Conservation (phyloP, 1,140 invertebrate species). For the Anastrepha ludens region DNA sequence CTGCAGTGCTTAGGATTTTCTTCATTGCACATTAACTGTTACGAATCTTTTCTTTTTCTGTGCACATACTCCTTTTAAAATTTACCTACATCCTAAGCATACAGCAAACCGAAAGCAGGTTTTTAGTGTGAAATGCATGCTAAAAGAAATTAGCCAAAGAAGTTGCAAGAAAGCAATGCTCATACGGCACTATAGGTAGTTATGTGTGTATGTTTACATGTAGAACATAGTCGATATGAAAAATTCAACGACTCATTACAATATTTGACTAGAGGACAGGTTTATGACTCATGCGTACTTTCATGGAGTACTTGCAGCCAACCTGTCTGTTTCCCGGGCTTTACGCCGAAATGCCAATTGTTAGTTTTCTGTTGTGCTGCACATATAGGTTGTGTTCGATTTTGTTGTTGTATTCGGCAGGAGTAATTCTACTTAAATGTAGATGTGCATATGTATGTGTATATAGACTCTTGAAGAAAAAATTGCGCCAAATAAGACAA, state of each 20-base stretch:
- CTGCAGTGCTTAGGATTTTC: too few relatives aligned
- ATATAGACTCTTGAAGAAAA: too few relatives aligned
- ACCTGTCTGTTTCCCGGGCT: constrained; percentile 5
- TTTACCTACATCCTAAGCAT: neutral
- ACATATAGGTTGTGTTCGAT: neutral
- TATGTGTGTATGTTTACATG: neutral
- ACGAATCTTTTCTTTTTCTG: too few relatives aligned
- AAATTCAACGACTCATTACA: neutral
- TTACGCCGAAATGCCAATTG: neutral
- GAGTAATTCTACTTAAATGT: neutral
- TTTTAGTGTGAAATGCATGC: neutral
- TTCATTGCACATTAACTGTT: too few relatives aligned
- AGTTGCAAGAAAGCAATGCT: constrained; percentile 3
- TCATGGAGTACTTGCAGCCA: neutral
- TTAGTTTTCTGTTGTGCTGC: constrained; percentile 7
- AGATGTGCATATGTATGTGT: too few relatives aligned
- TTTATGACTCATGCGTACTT: constrained; percentile 11
- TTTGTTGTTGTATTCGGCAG: neutral
- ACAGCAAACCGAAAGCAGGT: constrained; percentile 10
- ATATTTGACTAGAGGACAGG: neutral
- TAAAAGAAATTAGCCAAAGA: constrained; percentile 8
- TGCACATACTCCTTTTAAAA: neutral
- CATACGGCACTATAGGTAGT: neutral
- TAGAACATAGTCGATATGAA: too few relatives aligned
- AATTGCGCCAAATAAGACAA: too few relatives aligned